These are phyloP conservation scores for Phyllostomus discolor DNA, from an alignment of 2,113 vertebrate species.

Conservation along the genomic window DNA sequence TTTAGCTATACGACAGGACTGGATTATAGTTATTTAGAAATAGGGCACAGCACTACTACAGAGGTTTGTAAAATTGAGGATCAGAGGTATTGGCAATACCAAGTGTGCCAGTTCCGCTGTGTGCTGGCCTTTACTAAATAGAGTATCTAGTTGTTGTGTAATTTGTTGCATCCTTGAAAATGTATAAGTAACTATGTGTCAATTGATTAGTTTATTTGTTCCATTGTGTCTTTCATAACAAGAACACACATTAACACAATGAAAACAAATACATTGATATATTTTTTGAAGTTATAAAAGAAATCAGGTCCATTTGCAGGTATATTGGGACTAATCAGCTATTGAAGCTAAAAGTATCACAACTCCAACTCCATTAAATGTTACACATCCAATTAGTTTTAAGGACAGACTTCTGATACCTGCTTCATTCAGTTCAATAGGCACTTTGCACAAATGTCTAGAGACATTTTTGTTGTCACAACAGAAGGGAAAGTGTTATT, in stretches of 20 bases:
- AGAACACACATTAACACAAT: background rate
- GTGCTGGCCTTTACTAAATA: background rate
- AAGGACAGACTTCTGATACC: background rate
- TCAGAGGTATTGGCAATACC: background rate
- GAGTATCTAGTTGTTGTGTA: background rate
- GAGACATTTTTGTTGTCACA: background rate
- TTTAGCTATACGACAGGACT: background rate
- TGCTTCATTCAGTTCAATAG: background rate
- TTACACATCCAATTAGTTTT: background rate
- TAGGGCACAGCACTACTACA: background rate
- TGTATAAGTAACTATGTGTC: background rate
- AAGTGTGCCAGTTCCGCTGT: background rate
- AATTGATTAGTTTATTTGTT: conserved; percentile 24
- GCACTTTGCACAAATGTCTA: background rate
- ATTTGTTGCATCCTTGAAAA: background rate
- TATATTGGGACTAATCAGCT: background rate
- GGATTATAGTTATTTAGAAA: conserved; percentile 30
- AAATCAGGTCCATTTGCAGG: background rate
- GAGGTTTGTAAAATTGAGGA: conserved; percentile 5
- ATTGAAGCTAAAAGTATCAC: background rate
- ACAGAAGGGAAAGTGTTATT: background rate
- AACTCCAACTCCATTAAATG: background rate
- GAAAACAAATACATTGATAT: conserved; percentile 1
- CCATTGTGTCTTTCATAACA: background rate
- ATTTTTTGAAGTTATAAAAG: background rate